Conservation (phyloP, 2,888 invertebrate genomes). For the Rhagophthalmus giganteus region DNA sequence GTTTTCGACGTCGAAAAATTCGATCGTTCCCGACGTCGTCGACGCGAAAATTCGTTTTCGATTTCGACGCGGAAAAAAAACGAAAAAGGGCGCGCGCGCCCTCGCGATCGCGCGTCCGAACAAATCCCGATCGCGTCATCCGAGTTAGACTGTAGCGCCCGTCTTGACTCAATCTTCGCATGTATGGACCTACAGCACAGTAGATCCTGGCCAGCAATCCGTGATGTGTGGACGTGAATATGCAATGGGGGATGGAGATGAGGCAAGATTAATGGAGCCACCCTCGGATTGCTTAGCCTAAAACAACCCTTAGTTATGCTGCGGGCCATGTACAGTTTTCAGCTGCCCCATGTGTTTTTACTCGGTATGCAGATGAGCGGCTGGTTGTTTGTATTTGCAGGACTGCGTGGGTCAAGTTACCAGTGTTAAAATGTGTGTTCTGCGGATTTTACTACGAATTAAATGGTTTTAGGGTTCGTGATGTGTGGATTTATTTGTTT, state of each 20-base stretch:
- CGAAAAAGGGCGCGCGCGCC: neutral
- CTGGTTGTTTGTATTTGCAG: constrained; percentile 36
- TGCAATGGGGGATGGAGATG: constrained; percentile 56
- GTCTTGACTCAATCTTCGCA: constrained; percentile 49
- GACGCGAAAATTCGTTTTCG: no score
- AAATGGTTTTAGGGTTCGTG: constrained; percentile 32
- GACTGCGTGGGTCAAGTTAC: constrained; percentile 37
- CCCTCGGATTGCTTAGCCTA: constrained; percentile 52
- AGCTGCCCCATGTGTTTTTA: constrained; percentile 34
- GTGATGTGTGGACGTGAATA: constrained; percentile 58
- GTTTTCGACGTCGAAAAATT: no score
- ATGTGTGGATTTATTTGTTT: constrained; percentile 34
- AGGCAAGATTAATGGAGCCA: constrained; percentile 56
- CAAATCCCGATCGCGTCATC: constrained; percentile 4
- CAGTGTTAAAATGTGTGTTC: constrained; percentile 38
- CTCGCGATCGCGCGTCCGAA: no score
- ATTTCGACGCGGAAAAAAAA: neutral
- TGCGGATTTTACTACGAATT: constrained; percentile 34
- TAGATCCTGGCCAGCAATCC: constrained; percentile 46
- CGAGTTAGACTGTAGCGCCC: constrained; percentile 34
- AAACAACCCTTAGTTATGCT: constrained; percentile 53
- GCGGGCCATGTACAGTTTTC: constrained; percentile 42
- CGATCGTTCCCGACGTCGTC: no score
- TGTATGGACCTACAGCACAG: constrained; percentile 46
- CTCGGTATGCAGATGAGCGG: constrained; percentile 38